Conservation (phyloP, 2,113 vertebrate genomes). For the Pachypanchax playfairii region DNA sequence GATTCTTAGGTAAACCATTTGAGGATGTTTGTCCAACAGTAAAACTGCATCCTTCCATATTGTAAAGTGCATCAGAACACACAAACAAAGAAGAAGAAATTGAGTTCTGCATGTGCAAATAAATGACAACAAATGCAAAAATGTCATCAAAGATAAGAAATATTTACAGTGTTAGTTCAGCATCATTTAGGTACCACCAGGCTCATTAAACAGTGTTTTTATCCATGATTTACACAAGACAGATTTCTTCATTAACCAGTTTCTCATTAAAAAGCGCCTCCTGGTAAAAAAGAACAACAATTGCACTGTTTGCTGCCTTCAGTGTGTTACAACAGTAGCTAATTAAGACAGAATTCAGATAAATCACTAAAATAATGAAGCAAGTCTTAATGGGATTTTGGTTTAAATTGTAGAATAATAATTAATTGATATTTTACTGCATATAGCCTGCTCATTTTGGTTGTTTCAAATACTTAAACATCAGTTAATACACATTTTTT, state of each 20-base stretch:
- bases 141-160: background rate
- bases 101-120: background rate
- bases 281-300: background rate
- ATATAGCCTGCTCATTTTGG: too few relatives aligned
- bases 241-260: conserved; percentile 8
- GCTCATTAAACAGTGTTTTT: background rate
- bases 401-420: too few relatives aligned
- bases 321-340: background rate
- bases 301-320: background rate
- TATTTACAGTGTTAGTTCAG: conserved; percentile 22
- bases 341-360: too few relatives aligned
- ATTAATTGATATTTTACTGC: too few relatives aligned
- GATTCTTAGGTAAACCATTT: conserved; percentile 19
- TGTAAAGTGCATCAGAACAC: conserved; percentile 53
- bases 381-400: too few relatives aligned
- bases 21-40: background rate
- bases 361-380: too few relatives aligned
- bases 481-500: too few relatives aligned
- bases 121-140: background rate
- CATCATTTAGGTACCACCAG: background rate
- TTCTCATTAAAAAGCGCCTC: too few relatives aligned
- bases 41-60: background rate
- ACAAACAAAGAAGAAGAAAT: conserved; percentile 18
- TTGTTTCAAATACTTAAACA: too few relatives aligned
- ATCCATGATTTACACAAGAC: background rate